A percentile compares a stretch with the other conserved stretches of the same genome.
Evolutionary conservation across 2,113 vertebrate species (phyloP).

Genomic region (Benitochromis conjunctus): DNA sequence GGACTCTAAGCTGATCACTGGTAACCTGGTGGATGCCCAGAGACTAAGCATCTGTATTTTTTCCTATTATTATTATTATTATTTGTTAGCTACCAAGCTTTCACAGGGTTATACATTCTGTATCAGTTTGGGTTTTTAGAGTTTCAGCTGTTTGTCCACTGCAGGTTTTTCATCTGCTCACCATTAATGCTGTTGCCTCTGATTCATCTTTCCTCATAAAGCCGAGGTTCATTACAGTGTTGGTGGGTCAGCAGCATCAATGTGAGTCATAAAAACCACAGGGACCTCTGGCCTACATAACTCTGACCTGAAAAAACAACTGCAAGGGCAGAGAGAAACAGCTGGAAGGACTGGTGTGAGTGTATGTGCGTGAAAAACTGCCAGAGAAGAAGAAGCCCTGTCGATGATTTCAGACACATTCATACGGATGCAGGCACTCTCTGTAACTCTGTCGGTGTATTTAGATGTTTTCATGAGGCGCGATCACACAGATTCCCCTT

Average conservation of each 20-base stretch:
- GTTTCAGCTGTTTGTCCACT: not conserved
- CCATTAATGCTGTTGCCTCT: not conserved
- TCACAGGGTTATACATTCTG: not conserved
- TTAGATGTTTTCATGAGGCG: not conserved
- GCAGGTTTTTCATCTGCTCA: not conserved
- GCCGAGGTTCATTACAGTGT: not conserved
- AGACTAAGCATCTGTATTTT: not conserved
- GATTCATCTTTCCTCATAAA: not conserved
- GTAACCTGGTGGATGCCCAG: not conserved
- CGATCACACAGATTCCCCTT: not conserved
- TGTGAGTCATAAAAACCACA: not conserved
- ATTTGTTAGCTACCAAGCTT: not conserved
- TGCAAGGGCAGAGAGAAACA: not conserved
- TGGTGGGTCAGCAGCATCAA: not conserved
- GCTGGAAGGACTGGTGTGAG: not conserved
- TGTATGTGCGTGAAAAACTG: not conserved
- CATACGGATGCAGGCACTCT: not conserved
- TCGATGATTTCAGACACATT: not conserved
- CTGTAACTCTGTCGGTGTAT: not conserved
- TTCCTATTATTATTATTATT: not conserved
- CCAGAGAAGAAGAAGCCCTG: not conserved
- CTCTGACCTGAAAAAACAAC: conserved; percentile 6
- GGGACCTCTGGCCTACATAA: conserved; percentile 6
- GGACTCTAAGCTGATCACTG: not conserved
- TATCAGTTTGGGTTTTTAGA: not conserved